These are phyloP conservation scores for Parazoanthus atlanticus DNA, from an alignment of 92 coral and sea anemone genomes.

Conservation along the genomic window DNA sequence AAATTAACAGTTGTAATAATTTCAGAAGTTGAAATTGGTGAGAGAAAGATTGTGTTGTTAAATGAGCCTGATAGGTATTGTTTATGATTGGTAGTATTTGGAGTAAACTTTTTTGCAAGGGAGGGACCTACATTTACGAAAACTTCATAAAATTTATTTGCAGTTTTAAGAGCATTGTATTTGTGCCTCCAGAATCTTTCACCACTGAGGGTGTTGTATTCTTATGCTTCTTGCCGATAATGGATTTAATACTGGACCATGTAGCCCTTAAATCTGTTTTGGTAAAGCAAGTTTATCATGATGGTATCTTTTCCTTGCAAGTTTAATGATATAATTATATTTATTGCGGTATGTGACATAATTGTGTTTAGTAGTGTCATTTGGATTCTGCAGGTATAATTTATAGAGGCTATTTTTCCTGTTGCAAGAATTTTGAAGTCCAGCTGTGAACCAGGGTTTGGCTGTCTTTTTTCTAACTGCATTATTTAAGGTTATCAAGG, in stretches of 20 bases:
- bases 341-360: conserved; percentile 26
- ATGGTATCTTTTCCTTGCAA: conserved; percentile 24
- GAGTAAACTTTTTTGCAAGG: conserved; percentile 19
- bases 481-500: conserved; percentile 8
- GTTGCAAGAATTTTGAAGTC: conserved; percentile 27
- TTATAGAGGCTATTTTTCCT: conserved; percentile 26
- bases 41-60: conserved; percentile 20
- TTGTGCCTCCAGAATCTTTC: conserved; percentile 10
- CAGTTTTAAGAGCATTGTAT: conserved; percentile 14
- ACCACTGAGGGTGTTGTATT: neutral
- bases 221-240: conserved; percentile 13
- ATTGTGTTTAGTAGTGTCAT: conserved; percentile 19
- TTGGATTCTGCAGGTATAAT: conserved; percentile 25
- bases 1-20: conserved; percentile 16
- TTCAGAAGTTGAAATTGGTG: conserved; percentile 28
- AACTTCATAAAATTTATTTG: conserved; percentile 8
- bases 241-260: conserved; percentile 28
- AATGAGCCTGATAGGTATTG: conserved; percentile 8
- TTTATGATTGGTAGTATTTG: conserved; percentile 12
- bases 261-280: conserved; percentile 32
- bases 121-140: conserved; percentile 29
- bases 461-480: conserved; percentile 10
- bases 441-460: conserved; percentile 25
- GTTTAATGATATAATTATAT: conserved; percentile 25
- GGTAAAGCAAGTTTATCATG: conserved; percentile 19